Evolutionary conservation across 2,888 invertebrate species (phyloP).

Genomic region (Thysanoteuthis rhombus): DNA sequence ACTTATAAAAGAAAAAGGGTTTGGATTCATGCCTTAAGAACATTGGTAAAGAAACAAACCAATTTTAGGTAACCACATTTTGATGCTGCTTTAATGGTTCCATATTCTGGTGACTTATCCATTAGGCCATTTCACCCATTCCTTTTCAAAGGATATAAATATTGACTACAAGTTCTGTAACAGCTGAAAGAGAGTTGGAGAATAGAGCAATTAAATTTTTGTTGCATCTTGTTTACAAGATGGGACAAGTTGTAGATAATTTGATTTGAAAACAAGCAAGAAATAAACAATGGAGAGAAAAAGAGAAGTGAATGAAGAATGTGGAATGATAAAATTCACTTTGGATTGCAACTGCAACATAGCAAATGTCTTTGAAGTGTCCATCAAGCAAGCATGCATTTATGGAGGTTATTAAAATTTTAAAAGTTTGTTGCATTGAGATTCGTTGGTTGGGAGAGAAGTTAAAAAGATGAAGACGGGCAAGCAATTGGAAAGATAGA

Average conservation of each 20-base stretch:
- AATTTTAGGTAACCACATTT: neutral
- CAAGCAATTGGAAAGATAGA: neutral
- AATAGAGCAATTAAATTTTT: neutral
- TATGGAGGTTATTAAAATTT: conserved; percentile 12
- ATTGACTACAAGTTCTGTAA: neutral
- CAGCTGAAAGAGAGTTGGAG: neutral
- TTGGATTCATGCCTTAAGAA: neutral
- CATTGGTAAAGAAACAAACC: neutral
- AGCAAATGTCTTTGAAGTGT: neutral
- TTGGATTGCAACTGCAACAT: neutral
- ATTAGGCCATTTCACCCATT: neutral
- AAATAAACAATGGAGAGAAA: neutral
- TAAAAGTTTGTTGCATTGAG: neutral
- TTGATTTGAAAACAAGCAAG: neutral
- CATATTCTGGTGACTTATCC: neutral
- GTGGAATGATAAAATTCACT: neutral
- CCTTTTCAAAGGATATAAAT: neutral
- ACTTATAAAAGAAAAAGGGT: too few species aligned
- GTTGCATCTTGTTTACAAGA: neutral
- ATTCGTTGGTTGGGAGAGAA: neutral
- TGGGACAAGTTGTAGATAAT: neutral
- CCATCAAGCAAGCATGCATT: neutral
- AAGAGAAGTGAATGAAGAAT: neutral
- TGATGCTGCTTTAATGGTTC: neutral
- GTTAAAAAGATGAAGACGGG: neutral